phyloP scores from a whole-genome alignment of 2,888 invertebrate genomes.

The Acholoe squamosa region DNA sequence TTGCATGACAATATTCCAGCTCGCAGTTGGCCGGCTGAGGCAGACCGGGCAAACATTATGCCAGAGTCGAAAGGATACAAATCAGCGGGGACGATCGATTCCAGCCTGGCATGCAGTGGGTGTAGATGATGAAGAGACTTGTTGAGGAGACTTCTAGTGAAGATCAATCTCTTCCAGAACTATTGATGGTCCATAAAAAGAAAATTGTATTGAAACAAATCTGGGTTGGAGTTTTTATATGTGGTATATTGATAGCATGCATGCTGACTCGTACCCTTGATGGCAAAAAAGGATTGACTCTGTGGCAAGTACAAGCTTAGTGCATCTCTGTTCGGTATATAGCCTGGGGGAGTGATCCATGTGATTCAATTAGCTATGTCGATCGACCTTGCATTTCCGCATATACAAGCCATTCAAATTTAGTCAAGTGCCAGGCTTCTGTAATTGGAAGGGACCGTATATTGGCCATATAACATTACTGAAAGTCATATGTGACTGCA shows the following conservation, averaged over 20 bases:
- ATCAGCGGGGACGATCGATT: not conserved
- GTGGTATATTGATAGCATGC: no score
- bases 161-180: no score
- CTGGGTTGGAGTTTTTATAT: no score
- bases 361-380: not conserved
- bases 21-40: not conserved
- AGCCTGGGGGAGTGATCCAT: not conserved
- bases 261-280: no score
- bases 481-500: no score
- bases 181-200: no score
- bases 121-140: not conserved
- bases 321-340: not conserved
- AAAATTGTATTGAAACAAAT: no score
- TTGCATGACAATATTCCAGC: not conserved
- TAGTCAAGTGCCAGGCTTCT: not conserved
- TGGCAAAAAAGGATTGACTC: not conserved
- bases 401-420: not conserved
- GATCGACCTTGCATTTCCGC: not conserved
- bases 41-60: not conserved
- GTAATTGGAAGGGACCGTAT: not conserved
- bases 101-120: not conserved
- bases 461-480: no score
- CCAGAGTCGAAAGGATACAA: constrained; percentile 1
- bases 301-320: no score
- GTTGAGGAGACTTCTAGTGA: no score